phyloP scores from a whole-genome alignment of 1,140 invertebrate species.

The Sitodiplosis mosellana region DNA sequence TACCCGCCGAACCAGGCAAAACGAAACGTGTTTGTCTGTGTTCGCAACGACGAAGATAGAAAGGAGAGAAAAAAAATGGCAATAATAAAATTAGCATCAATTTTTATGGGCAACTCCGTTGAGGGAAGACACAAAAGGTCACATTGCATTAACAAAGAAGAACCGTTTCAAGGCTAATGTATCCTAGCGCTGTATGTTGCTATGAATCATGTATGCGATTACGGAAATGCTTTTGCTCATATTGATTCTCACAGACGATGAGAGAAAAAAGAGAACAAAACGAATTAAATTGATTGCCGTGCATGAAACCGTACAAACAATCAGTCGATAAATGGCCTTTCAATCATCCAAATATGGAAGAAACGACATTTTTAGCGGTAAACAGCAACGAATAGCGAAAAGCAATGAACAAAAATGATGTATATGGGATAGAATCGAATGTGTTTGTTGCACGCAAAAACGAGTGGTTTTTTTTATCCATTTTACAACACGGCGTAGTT shows the following conservation, averaged over 20 bases:
- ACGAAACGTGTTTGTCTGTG: conserved; percentile 13
- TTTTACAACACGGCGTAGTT: no score
- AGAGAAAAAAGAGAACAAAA: no score
- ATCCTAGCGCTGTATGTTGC: neutral
- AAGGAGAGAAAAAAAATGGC: neutral
- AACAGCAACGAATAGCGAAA: neutral
- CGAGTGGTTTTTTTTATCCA: no score
- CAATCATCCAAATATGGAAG: no score
- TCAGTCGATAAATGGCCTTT: no score
- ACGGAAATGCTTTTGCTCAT: no score
- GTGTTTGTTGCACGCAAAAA: no score
- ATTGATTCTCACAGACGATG: no score
- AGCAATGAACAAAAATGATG: neutral
- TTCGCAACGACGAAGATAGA: neutral
- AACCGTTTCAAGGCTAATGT: neutral
- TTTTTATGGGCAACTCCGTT: neutral
- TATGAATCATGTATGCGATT: neutral
- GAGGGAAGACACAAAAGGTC: neutral
- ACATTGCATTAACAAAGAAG: neutral
- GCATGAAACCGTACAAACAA: no score
- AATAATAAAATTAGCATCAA: neutral
- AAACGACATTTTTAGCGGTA: no score
- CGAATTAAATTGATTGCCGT: no score
- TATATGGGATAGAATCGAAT: no score
- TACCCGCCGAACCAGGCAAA: conserved; percentile 35